Evolutionary conservation across 2,888 invertebrate species (phyloP), one percentile per base, ranked within the genome.

Genomic region (Andrena bicolor): DNA sequence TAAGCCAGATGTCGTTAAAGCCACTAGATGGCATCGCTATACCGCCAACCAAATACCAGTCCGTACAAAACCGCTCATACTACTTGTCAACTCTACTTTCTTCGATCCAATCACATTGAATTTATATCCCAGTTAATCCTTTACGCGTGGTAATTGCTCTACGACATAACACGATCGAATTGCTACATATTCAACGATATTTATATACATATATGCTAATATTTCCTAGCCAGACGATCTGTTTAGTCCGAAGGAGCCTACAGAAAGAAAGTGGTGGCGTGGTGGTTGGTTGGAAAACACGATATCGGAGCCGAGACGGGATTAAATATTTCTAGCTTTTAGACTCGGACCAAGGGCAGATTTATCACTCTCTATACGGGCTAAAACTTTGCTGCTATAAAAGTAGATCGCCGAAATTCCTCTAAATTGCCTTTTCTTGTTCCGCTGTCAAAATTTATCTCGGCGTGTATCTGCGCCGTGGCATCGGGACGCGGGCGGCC

Each of bases 11-110:
- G 86, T 90, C 88, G 90, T 91, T 90, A 88, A 90, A 86, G 87
- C 92, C 92, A 92, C 90, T 92, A 94, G 94, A 94, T 94, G 93
- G 93, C 93, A 91, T 90, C 91, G 90, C 90, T 87, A 90, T 90
- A 90, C 85, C 74, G n/a, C 77, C 30, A 53, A 73, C 74, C 63
- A 64, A 76, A 83, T 76, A 58, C 13, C 51, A 30, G 60, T 48
- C 53, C 64, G 63, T 69, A 35, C 23, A 74, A 83, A 71, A 60
- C 48, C 56, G 49, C 63, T 76, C 35, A 20, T 76, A 66, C 51
- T 68, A 58, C 58, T 79, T 51, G 30, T 63, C 58, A 30, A 60
- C 48, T 58, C 70, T 35, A 69, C 63, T 48, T 73, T 65, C 64
- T 68, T 64, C 20, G 32, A 32, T 26, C 35, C 48, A 26, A 10